These are phyloP conservation scores for Takifugu bimaculatus DNA, from an alignment of 2,113 vertebrate genomes.

Conservation along the genomic window DNA sequence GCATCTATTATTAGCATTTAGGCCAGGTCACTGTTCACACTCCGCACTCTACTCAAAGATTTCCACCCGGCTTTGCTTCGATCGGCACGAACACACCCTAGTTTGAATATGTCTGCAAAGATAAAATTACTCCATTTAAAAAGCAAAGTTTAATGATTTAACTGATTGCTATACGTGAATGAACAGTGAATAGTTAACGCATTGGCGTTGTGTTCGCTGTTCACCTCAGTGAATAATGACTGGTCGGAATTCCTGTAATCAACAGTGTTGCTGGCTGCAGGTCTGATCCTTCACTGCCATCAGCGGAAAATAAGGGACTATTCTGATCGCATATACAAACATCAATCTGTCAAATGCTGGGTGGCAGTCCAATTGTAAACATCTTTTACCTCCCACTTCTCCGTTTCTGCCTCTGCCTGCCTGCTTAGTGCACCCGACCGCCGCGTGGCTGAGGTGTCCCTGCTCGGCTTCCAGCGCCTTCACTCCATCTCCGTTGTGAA, in stretches of 20 bases:
- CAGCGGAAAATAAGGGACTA: conserved; percentile 43
- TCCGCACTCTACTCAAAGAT: no score
- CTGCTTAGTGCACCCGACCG: conserved; percentile 70
- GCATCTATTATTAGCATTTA: no score
- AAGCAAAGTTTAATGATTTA: background rate
- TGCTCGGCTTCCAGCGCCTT: conserved; percentile 70
- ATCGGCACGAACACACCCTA: no score
- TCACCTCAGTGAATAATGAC: conserved; percentile 45
- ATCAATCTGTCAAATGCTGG: conserved; percentile 1
- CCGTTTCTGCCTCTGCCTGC: conserved; percentile 72
- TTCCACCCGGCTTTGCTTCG: no score
- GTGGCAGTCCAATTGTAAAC: conserved; percentile 4
- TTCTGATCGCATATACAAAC: conserved; percentile 18
- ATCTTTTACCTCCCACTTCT: conserved; percentile 66
- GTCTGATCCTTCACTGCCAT: conserved; percentile 24
- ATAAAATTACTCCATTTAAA: background rate
- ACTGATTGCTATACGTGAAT: background rate
- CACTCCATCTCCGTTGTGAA: conserved; percentile 84
- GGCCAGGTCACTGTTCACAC: no score
- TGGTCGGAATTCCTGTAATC: conserved; percentile 41
- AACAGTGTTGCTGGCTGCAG: conserved; percentile 19
- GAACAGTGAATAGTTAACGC: background rate
- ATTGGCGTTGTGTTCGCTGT: conserved; percentile 8
- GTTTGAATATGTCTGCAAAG: no score
- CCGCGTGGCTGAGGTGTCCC: conserved; percentile 72